These are phyloP conservation scores for Fregata magnificens DNA, from an alignment of 2,113 vertebrate genomes.

Conservation along the genomic window DNA sequence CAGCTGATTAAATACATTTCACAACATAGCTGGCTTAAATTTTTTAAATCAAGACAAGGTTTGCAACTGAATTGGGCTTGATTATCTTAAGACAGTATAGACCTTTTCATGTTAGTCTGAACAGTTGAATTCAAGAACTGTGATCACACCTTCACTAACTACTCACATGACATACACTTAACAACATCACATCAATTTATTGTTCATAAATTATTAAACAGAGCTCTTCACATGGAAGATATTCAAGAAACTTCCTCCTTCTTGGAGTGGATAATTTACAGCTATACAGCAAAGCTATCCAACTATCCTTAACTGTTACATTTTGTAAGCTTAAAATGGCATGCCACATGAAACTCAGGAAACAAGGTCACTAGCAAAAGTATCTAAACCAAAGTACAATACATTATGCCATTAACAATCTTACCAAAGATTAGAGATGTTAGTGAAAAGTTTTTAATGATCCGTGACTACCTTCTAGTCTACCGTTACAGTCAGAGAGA, in stretches of 20 bases:
- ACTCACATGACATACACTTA: not conserved
- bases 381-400: not conserved
- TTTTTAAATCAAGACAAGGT: not conserved
- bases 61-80: not conserved
- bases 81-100: not conserved
- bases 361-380: not conserved
- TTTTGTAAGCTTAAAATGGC: not conserved
- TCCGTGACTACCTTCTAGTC: not conserved
- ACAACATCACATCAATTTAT: not conserved
- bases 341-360: not conserved
- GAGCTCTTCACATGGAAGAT: not conserved
- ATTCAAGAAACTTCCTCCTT: not conserved
- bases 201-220: not conserved
- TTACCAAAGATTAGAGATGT: not conserved
- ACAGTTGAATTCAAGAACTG: not conserved
- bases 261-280: not conserved
- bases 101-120: not conserved
- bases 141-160: not conserved
- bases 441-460: not conserved
- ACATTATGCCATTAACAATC: not conserved
- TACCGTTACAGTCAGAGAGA: not conserved
- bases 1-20: not conserved
- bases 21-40: not conserved
- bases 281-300: not conserved
- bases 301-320: not conserved